phyloP scores from a whole-genome alignment of 2,113 vertebrate genomes.

The Tapirus terrestris region DNA sequence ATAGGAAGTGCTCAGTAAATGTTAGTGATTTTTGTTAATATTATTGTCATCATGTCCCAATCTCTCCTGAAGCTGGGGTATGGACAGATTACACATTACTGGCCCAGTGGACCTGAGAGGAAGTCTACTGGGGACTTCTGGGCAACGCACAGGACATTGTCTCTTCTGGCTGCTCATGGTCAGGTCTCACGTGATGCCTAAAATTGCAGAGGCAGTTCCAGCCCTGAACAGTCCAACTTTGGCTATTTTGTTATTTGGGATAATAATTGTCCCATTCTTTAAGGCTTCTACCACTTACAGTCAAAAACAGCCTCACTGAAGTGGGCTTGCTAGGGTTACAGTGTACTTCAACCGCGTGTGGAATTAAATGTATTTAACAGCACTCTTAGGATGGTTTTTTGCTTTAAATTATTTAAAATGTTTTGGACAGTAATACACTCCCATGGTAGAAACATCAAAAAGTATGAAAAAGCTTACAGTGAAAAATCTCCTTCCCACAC shows the following conservation, averaged over 20 bases:
- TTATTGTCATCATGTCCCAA: background rate
- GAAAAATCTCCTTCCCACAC: background rate
- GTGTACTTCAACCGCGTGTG: background rate
- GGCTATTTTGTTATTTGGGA: background rate
- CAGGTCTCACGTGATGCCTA: background rate
- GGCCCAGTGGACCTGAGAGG: background rate
- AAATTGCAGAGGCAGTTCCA: background rate
- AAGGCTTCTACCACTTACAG: background rate
- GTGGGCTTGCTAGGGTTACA: background rate
- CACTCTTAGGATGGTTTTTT: conserved; percentile 22
- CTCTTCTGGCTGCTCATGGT: background rate
- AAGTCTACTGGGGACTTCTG: background rate
- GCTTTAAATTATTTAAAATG: conserved; percentile 9
- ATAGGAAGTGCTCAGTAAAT: background rate
- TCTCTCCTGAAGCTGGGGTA: background rate
- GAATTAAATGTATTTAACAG: background rate
- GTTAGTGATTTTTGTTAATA: background rate
- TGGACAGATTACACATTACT: background rate
- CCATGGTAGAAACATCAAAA: background rate
- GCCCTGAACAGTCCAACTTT: background rate
- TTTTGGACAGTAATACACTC: background rate
- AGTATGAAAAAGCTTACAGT: background rate
- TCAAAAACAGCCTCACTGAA: background rate
- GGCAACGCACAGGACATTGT: background rate
- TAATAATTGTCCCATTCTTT: background rate